These are phyloP conservation scores for Aphodius sticticus DNA, from an alignment of 2,888 invertebrate species.

Conservation along the genomic window DNA sequence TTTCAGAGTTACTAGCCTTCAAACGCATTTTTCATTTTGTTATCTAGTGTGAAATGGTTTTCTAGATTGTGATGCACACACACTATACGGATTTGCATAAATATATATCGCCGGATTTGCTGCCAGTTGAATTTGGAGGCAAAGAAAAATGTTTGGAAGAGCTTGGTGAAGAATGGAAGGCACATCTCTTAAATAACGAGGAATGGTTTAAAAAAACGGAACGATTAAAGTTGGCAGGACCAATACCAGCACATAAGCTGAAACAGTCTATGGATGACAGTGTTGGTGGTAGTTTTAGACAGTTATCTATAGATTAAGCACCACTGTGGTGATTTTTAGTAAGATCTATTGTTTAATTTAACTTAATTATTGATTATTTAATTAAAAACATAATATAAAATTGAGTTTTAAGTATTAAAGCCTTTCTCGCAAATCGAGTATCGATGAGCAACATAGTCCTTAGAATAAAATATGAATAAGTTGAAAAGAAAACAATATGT, in stretches of 20 bases:
- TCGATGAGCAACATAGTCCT: too few species aligned
- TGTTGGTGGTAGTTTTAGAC: conserved; percentile 19
- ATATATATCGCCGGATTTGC: background rate
- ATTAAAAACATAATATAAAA: too few species aligned
- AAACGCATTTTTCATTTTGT: too few species aligned
- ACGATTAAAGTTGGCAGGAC: conserved; percentile 8
- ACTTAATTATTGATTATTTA: background rate
- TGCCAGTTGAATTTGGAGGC: conserved; percentile 19
- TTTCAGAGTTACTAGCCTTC: too few species aligned
- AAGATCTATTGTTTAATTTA: background rate
- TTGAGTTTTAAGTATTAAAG: too few species aligned
- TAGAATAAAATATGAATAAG: too few species aligned
- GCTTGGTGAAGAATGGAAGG: background rate
- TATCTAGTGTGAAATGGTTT: too few species aligned
- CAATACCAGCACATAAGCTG: conserved; percentile 16
- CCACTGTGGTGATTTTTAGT: too few species aligned
- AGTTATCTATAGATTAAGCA: conserved; percentile 12
- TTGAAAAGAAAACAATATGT: too few species aligned
- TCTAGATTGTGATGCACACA: too few species aligned
- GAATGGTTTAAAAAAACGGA: background rate
- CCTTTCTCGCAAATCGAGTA: too few species aligned
- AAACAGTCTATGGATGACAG: conserved; percentile 14
- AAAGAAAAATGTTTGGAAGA: background rate
- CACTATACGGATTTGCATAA: too few species aligned
- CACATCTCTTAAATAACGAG: background rate